Conservation (phyloP, 2,113 vertebrate species). For the Chaetodon auriga region DNA sequence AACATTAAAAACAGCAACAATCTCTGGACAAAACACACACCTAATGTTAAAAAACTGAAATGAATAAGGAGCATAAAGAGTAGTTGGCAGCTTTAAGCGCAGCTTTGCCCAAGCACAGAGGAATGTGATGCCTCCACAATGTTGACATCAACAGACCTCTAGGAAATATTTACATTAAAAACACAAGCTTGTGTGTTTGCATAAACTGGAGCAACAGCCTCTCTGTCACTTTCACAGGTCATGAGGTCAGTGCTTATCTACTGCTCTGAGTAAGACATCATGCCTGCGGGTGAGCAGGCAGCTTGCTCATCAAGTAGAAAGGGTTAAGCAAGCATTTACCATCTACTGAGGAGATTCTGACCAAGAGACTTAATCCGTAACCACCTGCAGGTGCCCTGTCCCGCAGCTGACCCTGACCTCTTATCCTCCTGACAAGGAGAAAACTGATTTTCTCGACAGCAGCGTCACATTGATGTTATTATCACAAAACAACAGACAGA, state of each 20-base stretch:
- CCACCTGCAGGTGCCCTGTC: not conserved
- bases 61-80: not conserved
- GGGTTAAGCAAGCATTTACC: not conserved
- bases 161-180: constrained; percentile 65
- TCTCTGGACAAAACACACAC: not conserved
- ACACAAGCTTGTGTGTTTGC: constrained; percentile 49
- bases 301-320: not conserved
- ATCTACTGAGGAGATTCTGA: not conserved
- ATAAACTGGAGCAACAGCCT: constrained; percentile 56
- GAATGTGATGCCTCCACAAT: not conserved
- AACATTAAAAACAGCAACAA: constrained; percentile 4
- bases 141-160: constrained; percentile 21
- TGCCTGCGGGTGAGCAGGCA: not conserved
- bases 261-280: constrained; percentile 33
- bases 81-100: not conserved
- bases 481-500: not conserved
- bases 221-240: constrained; percentile 42
- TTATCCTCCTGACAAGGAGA: not conserved
- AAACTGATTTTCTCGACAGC: not conserved
- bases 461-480: not conserved
- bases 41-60: not conserved
- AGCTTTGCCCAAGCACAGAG: constrained; percentile 2
- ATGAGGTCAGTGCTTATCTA: constrained; percentile 56
- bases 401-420: not conserved
- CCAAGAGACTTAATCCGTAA: not conserved